phyloP scores from a whole-genome alignment of 2,888 invertebrate species.

The Aphelenchoides bicaudatus region DNA sequence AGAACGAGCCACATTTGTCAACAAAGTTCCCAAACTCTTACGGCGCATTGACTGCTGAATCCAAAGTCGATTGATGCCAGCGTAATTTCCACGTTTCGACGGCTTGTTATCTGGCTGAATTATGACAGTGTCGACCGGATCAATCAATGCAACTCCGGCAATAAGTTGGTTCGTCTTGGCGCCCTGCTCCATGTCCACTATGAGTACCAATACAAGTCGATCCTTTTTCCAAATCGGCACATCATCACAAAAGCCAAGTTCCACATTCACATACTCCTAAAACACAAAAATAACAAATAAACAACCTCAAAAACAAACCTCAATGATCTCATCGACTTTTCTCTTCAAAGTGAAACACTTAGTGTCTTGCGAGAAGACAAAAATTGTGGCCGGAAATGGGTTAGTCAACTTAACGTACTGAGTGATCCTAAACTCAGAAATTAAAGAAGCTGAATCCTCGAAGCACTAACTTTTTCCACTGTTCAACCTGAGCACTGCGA shows the following conservation, averaged over 20 bases:
- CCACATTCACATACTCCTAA: constrained; percentile 33
- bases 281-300: constrained; percentile 8
- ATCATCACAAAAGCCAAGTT: constrained; percentile 37
- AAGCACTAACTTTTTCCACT: constrained; percentile 30
- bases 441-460: not conserved
- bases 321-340: constrained; percentile 27
- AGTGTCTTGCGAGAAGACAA: constrained; percentile 5
- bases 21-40: constrained; percentile 27
- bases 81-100: constrained; percentile 31
- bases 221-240: constrained; percentile 30
- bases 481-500: constrained; percentile 21
- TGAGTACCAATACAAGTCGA: constrained; percentile 13
- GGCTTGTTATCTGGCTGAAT: constrained; percentile 29
- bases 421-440: constrained; percentile 20
- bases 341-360: constrained; percentile 20
- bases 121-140: constrained; percentile 20
- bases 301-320: constrained; percentile 19
- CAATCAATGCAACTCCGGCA: constrained; percentile 28
- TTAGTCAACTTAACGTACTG: constrained; percentile 6
- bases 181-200: not conserved
- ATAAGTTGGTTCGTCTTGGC: constrained; percentile 17
- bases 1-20: constrained; percentile 29
- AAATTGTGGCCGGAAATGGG: constrained; percentile 22
- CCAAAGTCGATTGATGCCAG: constrained; percentile 39
- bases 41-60: constrained; percentile 31